Conservation (phyloP, 2,888 invertebrate genomes). For the Harpalus rufipes region DNA sequence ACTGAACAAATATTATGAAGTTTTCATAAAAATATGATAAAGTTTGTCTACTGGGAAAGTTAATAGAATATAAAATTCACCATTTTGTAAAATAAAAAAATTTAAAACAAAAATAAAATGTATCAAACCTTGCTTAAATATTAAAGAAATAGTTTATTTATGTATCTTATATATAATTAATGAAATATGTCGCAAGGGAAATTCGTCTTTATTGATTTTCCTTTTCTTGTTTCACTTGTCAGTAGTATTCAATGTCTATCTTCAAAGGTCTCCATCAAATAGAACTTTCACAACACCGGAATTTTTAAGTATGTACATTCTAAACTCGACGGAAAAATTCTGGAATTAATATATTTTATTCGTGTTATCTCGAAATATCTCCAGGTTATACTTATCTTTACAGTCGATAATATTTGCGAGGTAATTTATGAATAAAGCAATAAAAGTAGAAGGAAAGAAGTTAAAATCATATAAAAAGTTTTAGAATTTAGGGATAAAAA, state of each 20-base stretch:
- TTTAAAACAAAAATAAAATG: neutral
- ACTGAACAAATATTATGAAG: too few species aligned
- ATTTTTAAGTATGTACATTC: neutral
- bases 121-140: neutral
- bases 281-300: neutral
- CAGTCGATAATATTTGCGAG: conserved; percentile 12
- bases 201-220: neutral
- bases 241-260: neutral
- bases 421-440: conserved; percentile 21
- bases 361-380: conserved; percentile 4
- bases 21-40: too few species aligned
- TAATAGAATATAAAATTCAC: neutral
- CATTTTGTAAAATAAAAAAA: neutral
- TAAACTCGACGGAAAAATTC: neutral
- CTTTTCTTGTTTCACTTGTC: neutral
- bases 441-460: conserved; percentile 1
- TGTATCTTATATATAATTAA: neutral
- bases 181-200: neutral
- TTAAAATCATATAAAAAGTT: conserved; percentile 14
- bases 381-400: neutral
- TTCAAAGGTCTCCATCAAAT: neutral
- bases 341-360: neutral
- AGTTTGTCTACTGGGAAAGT: too few species aligned
- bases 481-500: conserved; percentile 4
- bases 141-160: neutral